phyloP scores from a whole-genome alignment of 2,113 vertebrate species.

The Lagopus muta region DNA sequence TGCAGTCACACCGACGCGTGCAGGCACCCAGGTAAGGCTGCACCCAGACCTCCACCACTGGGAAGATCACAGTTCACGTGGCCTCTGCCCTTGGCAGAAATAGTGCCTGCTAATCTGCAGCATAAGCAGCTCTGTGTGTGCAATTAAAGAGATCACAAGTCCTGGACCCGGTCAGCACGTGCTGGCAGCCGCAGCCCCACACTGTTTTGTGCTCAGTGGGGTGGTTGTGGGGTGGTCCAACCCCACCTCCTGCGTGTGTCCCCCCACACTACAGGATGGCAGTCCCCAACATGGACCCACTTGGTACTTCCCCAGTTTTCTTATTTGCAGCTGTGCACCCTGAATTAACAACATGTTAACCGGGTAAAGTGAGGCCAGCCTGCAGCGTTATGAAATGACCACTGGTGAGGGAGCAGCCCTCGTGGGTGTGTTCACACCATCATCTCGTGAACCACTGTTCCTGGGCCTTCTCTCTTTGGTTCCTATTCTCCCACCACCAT shows the following conservation, averaged over 20 bases:
- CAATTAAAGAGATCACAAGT: conserved; percentile 61
- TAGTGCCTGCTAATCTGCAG: conserved; percentile 15
- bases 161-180: fast-evolving
- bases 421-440: fast-evolving
- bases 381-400: neutral
- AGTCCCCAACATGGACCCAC: neutral
- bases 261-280: fast-evolving
- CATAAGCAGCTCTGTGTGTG: conserved; percentile 57
- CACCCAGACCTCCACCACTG: neutral
- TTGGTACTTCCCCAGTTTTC: neutral
- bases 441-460: neutral
- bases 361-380: neutral
- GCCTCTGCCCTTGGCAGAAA: conserved; percentile 51
- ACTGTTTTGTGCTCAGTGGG: too few relatives aligned
- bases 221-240: fast-evolving
- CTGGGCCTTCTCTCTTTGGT: fast-evolving
- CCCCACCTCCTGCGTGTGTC: neutral
- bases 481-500: neutral
- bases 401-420: neutral
- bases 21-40: neutral
- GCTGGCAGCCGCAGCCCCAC: neutral
- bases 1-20: neutral
- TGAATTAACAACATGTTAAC: neutral
- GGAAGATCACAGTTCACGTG: conserved; percentile 55
- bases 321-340: neutral